A percentile compares a stretch with the other conserved stretches of the same genome.
Evolutionary conservation across 2,113 vertebrate genomes (phyloP).

Genomic region (Rhea americana): DNA sequence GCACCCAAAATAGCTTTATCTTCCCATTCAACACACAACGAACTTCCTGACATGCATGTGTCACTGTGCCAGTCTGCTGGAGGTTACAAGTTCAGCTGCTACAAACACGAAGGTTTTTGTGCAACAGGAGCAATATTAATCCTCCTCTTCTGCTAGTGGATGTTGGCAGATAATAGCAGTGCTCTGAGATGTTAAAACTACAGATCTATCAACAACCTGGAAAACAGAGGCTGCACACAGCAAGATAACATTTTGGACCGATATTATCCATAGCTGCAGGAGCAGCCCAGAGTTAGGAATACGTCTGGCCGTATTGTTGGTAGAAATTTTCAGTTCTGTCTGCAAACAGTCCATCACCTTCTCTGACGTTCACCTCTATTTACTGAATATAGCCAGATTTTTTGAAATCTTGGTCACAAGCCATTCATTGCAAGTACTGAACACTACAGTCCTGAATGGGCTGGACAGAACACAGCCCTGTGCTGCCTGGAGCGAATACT

Average conservation of each 20-base stretch:
- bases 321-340: neutral
- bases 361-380: accelerated
- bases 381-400: accelerated
- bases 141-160: neutral
- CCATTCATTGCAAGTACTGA: accelerated
- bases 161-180: neutral
- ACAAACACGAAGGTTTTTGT: neutral
- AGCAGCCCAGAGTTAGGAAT: neutral
- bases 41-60: accelerated
- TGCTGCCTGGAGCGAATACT: neutral
- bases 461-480: neutral
- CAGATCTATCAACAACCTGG: neutral
- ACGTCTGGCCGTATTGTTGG: accelerated
- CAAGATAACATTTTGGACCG: accelerated
- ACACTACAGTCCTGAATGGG: neutral
- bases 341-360: neutral
- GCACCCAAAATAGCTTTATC: neutral
- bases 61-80: neutral
- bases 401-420: neutral
- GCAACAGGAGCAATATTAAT: neutral
- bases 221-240: neutral
- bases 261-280: neutral
- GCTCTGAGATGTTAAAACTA: neutral
- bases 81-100: neutral
- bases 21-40: neutral